Conservation (phyloP, 2,888 invertebrate genomes). For the Aleiodes alternator region DNA sequence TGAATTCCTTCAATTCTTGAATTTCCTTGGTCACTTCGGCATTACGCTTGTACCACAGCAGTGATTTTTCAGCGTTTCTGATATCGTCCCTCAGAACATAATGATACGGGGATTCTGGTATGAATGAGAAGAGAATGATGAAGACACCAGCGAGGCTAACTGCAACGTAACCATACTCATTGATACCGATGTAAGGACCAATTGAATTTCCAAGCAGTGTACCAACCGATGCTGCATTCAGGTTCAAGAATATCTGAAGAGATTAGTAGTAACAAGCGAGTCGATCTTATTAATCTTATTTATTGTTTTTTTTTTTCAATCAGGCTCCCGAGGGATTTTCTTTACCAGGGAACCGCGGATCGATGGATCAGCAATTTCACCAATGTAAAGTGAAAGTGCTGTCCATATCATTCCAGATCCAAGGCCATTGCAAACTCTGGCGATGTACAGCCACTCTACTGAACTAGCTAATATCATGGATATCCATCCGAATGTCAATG, state of each 20-base stretch:
- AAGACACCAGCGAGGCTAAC: slow-evolving; percentile 66
- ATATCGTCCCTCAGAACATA: slow-evolving; percentile 63
- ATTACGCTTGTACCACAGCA: slow-evolving; percentile 67
- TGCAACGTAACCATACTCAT: slow-evolving; percentile 65
- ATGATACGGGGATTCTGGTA: slow-evolving; percentile 73
- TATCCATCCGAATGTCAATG: slow-evolving; percentile 66
- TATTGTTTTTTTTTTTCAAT: background rate
- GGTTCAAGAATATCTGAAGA: slow-evolving; percentile 68
- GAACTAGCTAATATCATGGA: slow-evolving; percentile 66
- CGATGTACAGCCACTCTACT: slow-evolving; percentile 67
- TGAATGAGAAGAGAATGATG: slow-evolving; percentile 65
- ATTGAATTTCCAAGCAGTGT: slow-evolving; percentile 69
- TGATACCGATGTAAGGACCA: slow-evolving; percentile 71
- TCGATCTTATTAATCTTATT: slow-evolving; percentile 29
- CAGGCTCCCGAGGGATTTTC: slow-evolving; percentile 34
- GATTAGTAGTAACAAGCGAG: slow-evolving; percentile 21
- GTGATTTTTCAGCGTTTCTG: slow-evolving; percentile 67
- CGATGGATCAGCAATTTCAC: slow-evolving; percentile 70
- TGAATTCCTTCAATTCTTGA: slow-evolving; percentile 66
- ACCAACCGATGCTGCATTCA: slow-evolving; percentile 67
- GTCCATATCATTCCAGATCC: slow-evolving; percentile 70
- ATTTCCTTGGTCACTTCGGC: slow-evolving; percentile 67
- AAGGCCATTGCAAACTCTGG: slow-evolving; percentile 65
- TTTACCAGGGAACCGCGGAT: slow-evolving; percentile 72
- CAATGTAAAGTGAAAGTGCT: slow-evolving; percentile 65